A percentile compares a stretch with the other conserved stretches of the same genome.
Evolutionary conservation across 2,888 invertebrate genomes (phyloP).

Genomic region (Lathronympha strigana): DNA sequence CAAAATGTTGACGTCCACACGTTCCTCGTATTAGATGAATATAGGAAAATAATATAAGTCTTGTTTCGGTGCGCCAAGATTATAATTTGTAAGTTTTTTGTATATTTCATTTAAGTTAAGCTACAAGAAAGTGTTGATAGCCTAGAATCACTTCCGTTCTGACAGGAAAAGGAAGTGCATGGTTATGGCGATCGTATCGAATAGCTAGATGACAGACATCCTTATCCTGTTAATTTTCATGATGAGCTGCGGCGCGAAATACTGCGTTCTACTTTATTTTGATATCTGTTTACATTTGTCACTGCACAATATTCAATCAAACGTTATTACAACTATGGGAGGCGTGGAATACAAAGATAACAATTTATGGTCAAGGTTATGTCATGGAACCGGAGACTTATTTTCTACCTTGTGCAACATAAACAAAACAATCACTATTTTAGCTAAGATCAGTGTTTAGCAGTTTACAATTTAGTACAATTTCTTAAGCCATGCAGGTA

Average conservation of each 20-base stretch:
- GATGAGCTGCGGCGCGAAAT: constrained; percentile 37
- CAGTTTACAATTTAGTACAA: not conserved
- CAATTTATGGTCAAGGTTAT: constrained; percentile 34
- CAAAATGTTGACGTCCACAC: constrained; percentile 51
- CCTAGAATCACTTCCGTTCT: constrained; percentile 62
- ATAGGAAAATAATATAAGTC: constrained; percentile 35
- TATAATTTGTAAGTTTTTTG: constrained; percentile 40
- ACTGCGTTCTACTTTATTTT: not conserved
- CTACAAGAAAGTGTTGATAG: constrained; percentile 42
- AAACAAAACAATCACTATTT: not conserved
- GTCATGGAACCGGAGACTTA: constrained; percentile 6
- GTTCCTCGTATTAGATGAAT: constrained; percentile 40
- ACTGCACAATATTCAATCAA: constrained; percentile 7
- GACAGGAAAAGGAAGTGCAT: constrained; percentile 86
- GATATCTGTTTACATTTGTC: not conserved
- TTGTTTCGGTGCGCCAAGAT: constrained; percentile 16
- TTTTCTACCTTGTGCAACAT: not conserved
- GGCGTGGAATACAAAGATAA: not conserved
- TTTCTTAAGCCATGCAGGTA: constrained; percentile 15
- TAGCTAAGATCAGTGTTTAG: not conserved
- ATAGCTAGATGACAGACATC: constrained; percentile 56
- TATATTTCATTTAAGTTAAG: constrained; percentile 22
- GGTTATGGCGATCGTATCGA: constrained; percentile 74
- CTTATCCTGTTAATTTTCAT: constrained; percentile 65
- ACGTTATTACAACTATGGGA: not conserved